Conservation (phyloP, 2,888 invertebrate genomes). For the Pseudeuparius sepicola region DNA sequence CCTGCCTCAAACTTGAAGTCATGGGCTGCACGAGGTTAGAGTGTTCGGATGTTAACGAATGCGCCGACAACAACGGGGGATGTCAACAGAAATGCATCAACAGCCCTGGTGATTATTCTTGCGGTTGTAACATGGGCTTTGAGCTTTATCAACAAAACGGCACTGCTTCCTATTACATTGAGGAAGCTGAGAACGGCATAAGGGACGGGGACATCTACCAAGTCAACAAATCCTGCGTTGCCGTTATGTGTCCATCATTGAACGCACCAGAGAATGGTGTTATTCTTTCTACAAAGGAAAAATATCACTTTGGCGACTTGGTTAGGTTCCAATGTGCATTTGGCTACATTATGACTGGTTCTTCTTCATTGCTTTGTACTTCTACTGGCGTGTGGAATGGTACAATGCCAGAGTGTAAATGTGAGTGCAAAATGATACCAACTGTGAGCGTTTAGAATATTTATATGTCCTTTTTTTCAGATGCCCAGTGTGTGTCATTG, state of each 20-base stretch:
- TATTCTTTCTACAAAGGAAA: conserved; percentile 65
- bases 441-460: too few species aligned
- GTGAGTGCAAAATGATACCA: conserved; percentile 46
- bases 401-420: conserved; percentile 84
- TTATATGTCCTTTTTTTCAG: conserved; percentile 41
- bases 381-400: conserved; percentile 92
- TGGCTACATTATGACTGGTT: conserved; percentile 86
- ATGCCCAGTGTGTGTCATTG: conserved; percentile 82
- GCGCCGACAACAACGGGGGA: conserved; percentile 75
- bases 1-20: conserved; percentile 80
- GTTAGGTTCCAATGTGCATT: conserved; percentile 90
- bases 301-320: conserved; percentile 83
- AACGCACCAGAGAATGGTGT: conserved; percentile 76
- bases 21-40: conserved; percentile 89
- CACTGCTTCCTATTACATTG: conserved; percentile 77
- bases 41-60: conserved; percentile 84
- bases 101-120: conserved; percentile 78
- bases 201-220: conserved; percentile 83
- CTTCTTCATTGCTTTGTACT: conserved; percentile 74
- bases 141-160: conserved; percentile 82
- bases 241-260: conserved; percentile 76
- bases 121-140: conserved; percentile 84
- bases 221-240: conserved; percentile 88
- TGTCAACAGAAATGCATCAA: conserved; percentile 91
- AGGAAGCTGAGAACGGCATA: conserved; percentile 73